Evolutionary conservation across 2,113 vertebrate genomes (phyloP), one percentile per base, ranked within the genome.

Genomic region (Bagarius yarrelli): DNA sequence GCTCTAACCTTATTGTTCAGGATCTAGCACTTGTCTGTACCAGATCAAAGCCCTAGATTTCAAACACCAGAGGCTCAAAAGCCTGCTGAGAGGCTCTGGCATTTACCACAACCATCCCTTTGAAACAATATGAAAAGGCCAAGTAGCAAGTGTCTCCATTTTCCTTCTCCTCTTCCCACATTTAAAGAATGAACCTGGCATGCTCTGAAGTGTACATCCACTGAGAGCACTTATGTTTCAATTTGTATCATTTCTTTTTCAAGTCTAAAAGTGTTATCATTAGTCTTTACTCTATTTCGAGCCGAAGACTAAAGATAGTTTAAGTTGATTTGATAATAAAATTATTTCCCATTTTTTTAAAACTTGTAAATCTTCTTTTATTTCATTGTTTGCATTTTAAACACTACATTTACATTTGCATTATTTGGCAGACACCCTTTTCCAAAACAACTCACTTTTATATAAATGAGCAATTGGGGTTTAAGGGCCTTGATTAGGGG

Each of bases 101-200:
- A 88, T 93, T 90, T 91, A 88, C 89, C 83, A 36, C 80, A 59
- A 71, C 44, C 23, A 70, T 72, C 86, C 74, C 87, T 91, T 89
- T 91, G 86, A 91, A 91, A 89, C 79, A 85, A 88, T 86, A 91
- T 89, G 81, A 90, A 91, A 91, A 89, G 87, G 83, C 84, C 40
- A 85, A 77, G 80, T 83, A 87, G 87, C 81, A 85, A 82, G 76
- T 81, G 60, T 76, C 55, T 78, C 61, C 53, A 79, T 86, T 74
- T 78, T 56, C 63, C 52, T 64, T 83, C 80, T 71, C 55, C 59
- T 81, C 81, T 76, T 81, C 85, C 32, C 69, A 53, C 74, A 89
- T 67, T 69, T 55, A 80, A 50, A 67, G 74, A 83, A 80, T 64
- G 57, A 63, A 80, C 67, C 53, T 81, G 70, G 71, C 63, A 66